A percentile compares a stretch with the other conserved stretches of the same genome.
Conservation (phyloP, 2,888 invertebrate species). For the Lycia hirtaria region DNA sequence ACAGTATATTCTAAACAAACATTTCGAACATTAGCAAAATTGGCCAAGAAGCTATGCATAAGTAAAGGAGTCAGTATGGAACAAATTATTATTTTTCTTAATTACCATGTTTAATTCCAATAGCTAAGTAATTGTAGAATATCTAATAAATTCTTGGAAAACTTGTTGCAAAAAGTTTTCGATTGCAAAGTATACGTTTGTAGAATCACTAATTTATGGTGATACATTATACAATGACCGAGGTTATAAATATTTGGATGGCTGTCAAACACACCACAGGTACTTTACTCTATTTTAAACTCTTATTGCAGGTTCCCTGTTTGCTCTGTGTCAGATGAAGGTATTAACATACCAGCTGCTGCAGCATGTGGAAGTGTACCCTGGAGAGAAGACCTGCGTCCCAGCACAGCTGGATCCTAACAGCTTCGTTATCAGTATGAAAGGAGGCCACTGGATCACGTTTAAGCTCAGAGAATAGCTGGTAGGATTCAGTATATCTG, state of each 20-base stretch:
- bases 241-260: neutral
- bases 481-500: no score
- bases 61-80: no score
- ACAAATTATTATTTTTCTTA: no score
- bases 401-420: conserved; percentile 49
- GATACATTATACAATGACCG: neutral
- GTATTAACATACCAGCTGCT: conserved; percentile 66
- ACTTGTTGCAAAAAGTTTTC: no score
- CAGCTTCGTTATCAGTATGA: conserved; percentile 52
- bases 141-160: no score
- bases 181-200: no score
- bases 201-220: no score
- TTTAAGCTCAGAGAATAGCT: conserved; percentile 9
- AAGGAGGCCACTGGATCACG: conserved; percentile 65
- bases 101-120: no score
- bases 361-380: conserved; percentile 59
- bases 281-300: neutral
- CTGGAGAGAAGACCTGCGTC: conserved; percentile 58
- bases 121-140: no score
- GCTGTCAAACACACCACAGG: neutral
- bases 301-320: conserved; percentile 60
- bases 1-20: no score
- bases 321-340: conserved; percentile 71
- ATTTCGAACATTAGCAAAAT: no score
- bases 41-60: no score